These are phyloP conservation scores for Acrobasis repandana DNA, from an alignment of 2,888 invertebrate species.

Conservation along the genomic window DNA sequence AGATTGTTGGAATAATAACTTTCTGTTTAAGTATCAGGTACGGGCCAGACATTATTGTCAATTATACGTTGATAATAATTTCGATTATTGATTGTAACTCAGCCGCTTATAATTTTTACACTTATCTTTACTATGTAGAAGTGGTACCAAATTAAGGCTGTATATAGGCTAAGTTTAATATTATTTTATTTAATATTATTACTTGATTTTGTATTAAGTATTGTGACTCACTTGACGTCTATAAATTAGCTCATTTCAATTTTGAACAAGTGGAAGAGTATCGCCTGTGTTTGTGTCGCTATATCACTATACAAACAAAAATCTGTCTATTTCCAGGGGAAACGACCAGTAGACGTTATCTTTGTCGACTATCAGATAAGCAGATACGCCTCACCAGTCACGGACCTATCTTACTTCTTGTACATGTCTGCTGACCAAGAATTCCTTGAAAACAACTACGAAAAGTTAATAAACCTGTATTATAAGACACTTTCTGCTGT, in stretches of 20 bases:
- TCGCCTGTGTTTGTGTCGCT: not conserved
- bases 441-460: slow-evolving; percentile 53
- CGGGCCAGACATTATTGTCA: not conserved
- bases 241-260: too few species aligned
- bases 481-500: slow-evolving; percentile 61
- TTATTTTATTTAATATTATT: not conserved
- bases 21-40: slow-evolving; percentile 58
- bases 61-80: not conserved
- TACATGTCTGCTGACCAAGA: slow-evolving; percentile 59
- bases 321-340: slow-evolving; percentile 47
- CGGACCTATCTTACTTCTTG: slow-evolving; percentile 62
- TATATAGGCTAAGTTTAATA: not conserved
- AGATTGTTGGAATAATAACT: slow-evolving; percentile 69
- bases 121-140: not conserved
- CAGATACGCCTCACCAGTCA: slow-evolving; percentile 61
- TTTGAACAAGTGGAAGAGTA: too few species aligned
- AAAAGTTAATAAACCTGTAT: slow-evolving; percentile 55
- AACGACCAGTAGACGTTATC: slow-evolving; percentile 56
- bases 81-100: not conserved
- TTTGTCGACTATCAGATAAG: slow-evolving; percentile 60
- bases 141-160: not conserved
- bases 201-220: too few species aligned
- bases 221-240: too few species aligned
- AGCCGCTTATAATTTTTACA: too few species aligned
- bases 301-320: not conserved